Percentiles rank a stretch among this genome's conserved stretches.
phyloP scores from a whole-genome alignment of 1,140 invertebrate genomes.

The Lepidurus couesii region DNA sequence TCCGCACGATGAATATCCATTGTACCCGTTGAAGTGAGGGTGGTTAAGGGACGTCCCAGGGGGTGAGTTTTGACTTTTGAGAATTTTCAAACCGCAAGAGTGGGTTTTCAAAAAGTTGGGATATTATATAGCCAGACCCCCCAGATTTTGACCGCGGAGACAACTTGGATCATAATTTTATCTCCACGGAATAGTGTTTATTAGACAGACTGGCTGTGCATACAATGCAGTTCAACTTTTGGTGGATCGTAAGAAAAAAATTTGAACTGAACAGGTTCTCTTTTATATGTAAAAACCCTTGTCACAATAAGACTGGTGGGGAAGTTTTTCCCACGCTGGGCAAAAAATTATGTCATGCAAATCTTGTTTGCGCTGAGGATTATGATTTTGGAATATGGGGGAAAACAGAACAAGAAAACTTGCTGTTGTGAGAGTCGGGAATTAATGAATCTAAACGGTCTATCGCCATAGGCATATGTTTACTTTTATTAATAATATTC shows the following conservation, averaged over 20 bases:
- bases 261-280: background rate
- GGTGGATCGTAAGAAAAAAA: background rate
- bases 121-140: background rate
- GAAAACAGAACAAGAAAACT: background rate
- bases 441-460: conserved; percentile 12
- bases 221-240: background rate
- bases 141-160: background rate
- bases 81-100: background rate
- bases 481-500: conserved; percentile 7
- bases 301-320: background rate
- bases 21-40: background rate
- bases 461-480: background rate
- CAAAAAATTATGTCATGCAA: conserved; percentile 13
- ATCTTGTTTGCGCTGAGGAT: conserved; percentile 1
- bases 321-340: conserved; percentile 12
- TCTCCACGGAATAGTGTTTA: background rate
- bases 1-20: conserved; percentile 15
- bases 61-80: background rate
- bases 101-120: too few relatives aligned
- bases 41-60: background rate
- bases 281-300: background rate
- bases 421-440: background rate
- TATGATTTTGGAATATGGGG: background rate
- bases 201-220: background rate
- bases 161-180: conserved; percentile 19